These are phyloP conservation scores for Takifugu bimaculatus DNA, from an alignment of 2,113 vertebrate species.

Conservation along the genomic window DNA sequence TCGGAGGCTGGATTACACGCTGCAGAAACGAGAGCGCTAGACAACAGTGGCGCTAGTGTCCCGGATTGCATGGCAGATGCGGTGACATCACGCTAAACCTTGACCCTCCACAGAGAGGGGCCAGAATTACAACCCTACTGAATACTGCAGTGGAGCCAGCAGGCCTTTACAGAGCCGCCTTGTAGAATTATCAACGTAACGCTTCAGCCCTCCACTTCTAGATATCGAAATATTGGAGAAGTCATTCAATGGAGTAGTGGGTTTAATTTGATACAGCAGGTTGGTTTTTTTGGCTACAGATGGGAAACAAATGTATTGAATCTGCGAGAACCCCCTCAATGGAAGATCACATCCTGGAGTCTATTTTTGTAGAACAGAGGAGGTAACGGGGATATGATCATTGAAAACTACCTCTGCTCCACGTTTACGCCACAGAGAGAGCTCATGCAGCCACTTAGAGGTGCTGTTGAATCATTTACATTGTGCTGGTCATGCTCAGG, in stretches of 20 bases:
- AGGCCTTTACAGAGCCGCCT: slow-evolving; percentile 18
- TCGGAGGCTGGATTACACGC: slow-evolving; percentile 14
- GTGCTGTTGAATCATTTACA: slow-evolving; percentile 68
- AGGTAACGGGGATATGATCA: slow-evolving; percentile 11
- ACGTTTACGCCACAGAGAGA: slow-evolving; percentile 27
- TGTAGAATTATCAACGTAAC: slow-evolving; percentile 11
- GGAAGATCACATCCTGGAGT: slow-evolving; percentile 12
- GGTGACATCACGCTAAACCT: slow-evolving; percentile 22
- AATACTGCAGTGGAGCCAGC: slow-evolving; percentile 32
- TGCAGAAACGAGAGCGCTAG: slow-evolving; percentile 10
- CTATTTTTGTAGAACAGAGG: slow-evolving; percentile 11
- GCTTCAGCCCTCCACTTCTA: neutral
- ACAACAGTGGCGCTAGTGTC: slow-evolving; percentile 22
- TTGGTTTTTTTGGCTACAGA: neutral
- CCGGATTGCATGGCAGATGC: slow-evolving; percentile 1
- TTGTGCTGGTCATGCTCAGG: slow-evolving; percentile 24
- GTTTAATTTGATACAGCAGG: neutral
- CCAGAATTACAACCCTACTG: slow-evolving; percentile 31
- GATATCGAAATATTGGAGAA: slow-evolving; percentile 7
- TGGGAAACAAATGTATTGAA: neutral
- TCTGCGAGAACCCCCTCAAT: slow-evolving; percentile 3
- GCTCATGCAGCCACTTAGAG: slow-evolving; percentile 60
- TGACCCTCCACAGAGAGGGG: slow-evolving; percentile 32
- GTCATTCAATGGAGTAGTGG: neutral
- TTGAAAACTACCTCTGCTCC: slow-evolving; percentile 24